Evolutionary conservation across 2,113 vertebrate genomes (phyloP).

Genomic region (Gobiocypris rarus): DNA sequence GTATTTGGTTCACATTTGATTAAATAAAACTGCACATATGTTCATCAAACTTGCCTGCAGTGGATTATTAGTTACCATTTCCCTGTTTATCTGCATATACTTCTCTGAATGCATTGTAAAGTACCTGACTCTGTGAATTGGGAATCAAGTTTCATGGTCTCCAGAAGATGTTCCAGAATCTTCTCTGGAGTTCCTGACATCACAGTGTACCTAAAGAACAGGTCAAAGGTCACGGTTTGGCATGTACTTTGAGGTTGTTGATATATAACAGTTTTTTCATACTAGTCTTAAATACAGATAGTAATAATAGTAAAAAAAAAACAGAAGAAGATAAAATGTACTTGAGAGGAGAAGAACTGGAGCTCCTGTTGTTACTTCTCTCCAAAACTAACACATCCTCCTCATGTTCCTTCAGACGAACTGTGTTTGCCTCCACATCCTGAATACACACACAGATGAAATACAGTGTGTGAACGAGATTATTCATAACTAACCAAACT

Average conservation of each 20-base stretch:
- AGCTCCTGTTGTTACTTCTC: slow-evolving; percentile 87
- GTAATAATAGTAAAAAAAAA: too few species aligned
- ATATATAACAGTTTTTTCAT: not conserved
- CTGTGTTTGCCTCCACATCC: slow-evolving; percentile 99
- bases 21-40: too few species aligned
- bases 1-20: too few species aligned
- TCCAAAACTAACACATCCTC: slow-evolving; percentile 97
- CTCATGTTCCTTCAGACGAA: slow-evolving; percentile 96
- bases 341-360: slow-evolving; percentile 90
- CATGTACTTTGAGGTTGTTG: not conserved
- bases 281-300: not conserved
- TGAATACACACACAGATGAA: slow-evolving; percentile 69
- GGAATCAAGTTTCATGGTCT: slow-evolving; percentile 93
- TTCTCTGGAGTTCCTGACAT: slow-evolving; percentile 98
- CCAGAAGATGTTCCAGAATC: slow-evolving; percentile 97
- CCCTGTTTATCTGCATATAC: not conserved
- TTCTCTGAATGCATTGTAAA: not conserved
- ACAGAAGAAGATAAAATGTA: slow-evolving; percentile 70
- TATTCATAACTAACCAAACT: not conserved
- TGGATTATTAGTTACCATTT: not conserved
- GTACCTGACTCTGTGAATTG: slow-evolving; percentile 85
- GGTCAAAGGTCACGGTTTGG: not conserved
- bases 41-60: too few species aligned
- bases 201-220: slow-evolving; percentile 87
- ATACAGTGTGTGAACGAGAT: not conserved